Conservation (phyloP, 2,888 invertebrate genomes). For the Ochropleura leucogaster region DNA sequence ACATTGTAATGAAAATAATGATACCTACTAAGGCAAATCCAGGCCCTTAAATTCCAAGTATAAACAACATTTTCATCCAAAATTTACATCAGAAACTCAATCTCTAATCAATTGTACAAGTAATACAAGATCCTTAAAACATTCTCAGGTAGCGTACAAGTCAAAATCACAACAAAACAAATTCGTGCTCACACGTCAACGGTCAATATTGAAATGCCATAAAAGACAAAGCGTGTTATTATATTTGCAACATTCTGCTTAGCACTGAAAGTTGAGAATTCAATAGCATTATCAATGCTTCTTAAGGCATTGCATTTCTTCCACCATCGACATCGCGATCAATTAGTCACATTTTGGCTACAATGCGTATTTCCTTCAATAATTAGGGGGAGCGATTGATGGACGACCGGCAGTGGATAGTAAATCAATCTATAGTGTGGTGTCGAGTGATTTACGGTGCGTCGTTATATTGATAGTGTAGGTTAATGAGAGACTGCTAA, state of each 20-base stretch:
- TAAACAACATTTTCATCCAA: no score
- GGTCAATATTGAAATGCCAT: no score
- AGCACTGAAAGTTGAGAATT: background rate
- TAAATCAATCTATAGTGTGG: conserved; percentile 78
- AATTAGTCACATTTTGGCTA: conserved; percentile 74
- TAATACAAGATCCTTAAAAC: conserved; percentile 15
- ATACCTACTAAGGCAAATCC: background rate
- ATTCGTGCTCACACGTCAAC: conserved; percentile 53
- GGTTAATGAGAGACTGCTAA: conserved; percentile 72
- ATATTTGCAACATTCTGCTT: background rate
- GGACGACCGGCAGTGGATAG: conserved; percentile 76
- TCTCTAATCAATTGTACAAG: background rate
- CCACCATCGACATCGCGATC: conserved; percentile 23
- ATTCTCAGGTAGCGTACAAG: background rate
- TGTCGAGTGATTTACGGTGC: conserved; percentile 73
- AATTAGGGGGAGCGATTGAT: conserved; percentile 76
- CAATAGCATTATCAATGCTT: background rate
- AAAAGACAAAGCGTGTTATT: background rate
- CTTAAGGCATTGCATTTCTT: background rate
- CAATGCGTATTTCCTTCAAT: conserved; percentile 73
- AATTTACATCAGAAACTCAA: conserved; percentile 20
- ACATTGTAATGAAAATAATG: background rate
- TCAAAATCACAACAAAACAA: conserved; percentile 38
- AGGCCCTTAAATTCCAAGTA: no score
- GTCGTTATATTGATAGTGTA: conserved; percentile 69